phyloP scores from a whole-genome alignment of 2,113 vertebrate species.

The Microtus richardsoni region DNA sequence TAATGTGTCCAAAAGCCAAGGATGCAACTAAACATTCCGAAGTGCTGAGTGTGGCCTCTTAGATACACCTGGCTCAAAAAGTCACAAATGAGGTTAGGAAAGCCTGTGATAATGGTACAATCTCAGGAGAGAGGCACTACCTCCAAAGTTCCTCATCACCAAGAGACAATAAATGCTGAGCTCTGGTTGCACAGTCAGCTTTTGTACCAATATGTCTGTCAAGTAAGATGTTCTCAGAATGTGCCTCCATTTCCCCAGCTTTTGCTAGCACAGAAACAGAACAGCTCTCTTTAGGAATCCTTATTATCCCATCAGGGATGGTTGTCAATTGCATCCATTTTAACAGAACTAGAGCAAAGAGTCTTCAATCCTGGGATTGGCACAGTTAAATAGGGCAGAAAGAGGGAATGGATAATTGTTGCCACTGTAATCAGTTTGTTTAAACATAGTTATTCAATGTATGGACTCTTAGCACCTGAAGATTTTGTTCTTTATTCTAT shows the following conservation, averaged over 20 bases:
- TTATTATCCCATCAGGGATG: not conserved
- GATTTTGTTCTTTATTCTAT: not conserved
- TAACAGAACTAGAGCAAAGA: not conserved
- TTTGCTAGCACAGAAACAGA: not conserved
- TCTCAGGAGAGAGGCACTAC: not conserved
- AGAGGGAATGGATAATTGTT: not conserved
- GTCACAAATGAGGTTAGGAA: not conserved
- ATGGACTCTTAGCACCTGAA: not conserved
- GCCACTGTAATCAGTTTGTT: not conserved
- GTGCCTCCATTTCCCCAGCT: not conserved
- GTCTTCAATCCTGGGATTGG: not conserved
- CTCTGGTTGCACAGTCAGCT: not conserved
- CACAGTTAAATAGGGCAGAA: not conserved
- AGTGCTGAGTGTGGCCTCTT: not conserved
- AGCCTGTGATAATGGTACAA: not conserved
- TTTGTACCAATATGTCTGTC: not conserved
- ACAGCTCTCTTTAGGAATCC: not conserved
- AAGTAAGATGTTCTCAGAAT: not conserved
- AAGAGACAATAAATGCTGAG: not conserved
- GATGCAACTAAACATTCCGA: not conserved
- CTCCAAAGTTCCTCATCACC: not conserved
- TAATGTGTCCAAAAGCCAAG: not conserved
- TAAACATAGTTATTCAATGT: not conserved
- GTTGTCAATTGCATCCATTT: not conserved
- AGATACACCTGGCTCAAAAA: not conserved